Percentiles rank a stretch among this genome's conserved stretches.
Evolutionary conservation across 1,140 invertebrate species (phyloP).

Genomic region (Drosophila insularis): DNA sequence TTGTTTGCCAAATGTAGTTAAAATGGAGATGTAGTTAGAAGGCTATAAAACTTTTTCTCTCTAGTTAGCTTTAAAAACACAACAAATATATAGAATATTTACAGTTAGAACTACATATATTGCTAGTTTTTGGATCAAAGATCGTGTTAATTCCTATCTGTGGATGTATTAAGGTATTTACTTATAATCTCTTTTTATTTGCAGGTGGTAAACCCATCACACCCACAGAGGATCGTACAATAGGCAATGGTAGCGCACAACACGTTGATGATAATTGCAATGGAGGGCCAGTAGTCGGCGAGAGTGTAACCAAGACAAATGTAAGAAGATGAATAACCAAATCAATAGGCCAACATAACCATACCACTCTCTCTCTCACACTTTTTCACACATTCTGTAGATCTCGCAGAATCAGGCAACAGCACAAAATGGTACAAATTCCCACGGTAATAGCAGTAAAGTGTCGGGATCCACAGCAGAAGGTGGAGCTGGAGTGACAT

Average conservation of each 20-base stretch:
- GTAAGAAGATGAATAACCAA: conserved; percentile 37
- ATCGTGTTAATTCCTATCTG: not conserved
- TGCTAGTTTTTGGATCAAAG: too few species aligned
- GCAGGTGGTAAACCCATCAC: conserved; percentile 90
- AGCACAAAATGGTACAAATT: conserved; percentile 82
- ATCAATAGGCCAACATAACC: not conserved
- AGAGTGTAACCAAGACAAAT: conserved; percentile 76
- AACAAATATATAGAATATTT: too few species aligned
- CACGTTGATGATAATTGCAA: conserved; percentile 70
- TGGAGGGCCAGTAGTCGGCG: conserved; percentile 64
- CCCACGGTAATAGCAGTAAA: conserved; percentile 62
- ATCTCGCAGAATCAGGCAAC: conserved; percentile 78
- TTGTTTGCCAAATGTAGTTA: too few species aligned
- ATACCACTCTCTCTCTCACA: not conserved
- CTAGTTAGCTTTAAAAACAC: too few species aligned
- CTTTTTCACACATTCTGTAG: conserved; percentile 43
- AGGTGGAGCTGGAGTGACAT: conserved; percentile 31
- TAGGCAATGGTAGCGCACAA: conserved; percentile 79
- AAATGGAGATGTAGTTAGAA: too few species aligned
- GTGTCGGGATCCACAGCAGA: conserved; percentile 49
- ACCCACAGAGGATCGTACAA: conserved; percentile 84
- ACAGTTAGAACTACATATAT: too few species aligned
- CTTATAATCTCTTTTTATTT: not conserved
- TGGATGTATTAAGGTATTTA: too few species aligned
- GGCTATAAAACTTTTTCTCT: too few species aligned